Evolutionary conservation across 1,140 invertebrate genomes (phyloP), one percentile per base, ranked within the genome.

Genomic region (Branchinecta lindahli): DNA sequence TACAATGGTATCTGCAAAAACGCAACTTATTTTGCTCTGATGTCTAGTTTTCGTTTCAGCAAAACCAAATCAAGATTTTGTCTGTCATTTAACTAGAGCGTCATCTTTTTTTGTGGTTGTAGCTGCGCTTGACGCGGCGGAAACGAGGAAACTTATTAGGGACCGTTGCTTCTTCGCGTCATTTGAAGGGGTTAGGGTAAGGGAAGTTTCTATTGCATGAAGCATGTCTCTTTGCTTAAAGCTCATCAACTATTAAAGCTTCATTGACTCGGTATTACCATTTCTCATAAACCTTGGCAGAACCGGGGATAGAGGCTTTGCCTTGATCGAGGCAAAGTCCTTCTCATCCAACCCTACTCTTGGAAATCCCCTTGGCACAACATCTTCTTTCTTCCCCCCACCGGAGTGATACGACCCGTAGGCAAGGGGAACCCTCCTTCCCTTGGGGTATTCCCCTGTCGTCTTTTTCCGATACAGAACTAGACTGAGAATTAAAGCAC

Each of bases 401-500:
- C 52, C 69, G 8, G 44, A 61, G 44, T 21, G 44, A 70, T 45
- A 66, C 15, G 66, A 65, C 45, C 65, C 66, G 47, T 52, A 72
- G n/a, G 65, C 71, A n/a, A 70, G 46, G 0, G 71, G 61, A 12
- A 45, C 65, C 18, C 44, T 46, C 20, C 68, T 21, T 4, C 66
- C 71, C 61, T 72, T 72, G 7, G 73, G 73, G 47, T 73, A 73
- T 9, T 72, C 72, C 44, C 74, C 74, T n/a, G 75, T 74, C 10
- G 73, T 73, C 44, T 75, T 75, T 46, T 72, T 74, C 9, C 82
- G 81, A 77, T 88, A 88, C 12, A 88, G 79, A 78, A 87, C 84
- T 9, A 87, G 79, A 7, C 88, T 78, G 15, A 88, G 82, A 10
- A 85, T 82, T 18, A 89, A 78, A 61, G 86, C 85, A 75, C 85